phyloP scores from a whole-genome alignment of 2,888 invertebrate genomes.

The Heliconius charithonia region DNA sequence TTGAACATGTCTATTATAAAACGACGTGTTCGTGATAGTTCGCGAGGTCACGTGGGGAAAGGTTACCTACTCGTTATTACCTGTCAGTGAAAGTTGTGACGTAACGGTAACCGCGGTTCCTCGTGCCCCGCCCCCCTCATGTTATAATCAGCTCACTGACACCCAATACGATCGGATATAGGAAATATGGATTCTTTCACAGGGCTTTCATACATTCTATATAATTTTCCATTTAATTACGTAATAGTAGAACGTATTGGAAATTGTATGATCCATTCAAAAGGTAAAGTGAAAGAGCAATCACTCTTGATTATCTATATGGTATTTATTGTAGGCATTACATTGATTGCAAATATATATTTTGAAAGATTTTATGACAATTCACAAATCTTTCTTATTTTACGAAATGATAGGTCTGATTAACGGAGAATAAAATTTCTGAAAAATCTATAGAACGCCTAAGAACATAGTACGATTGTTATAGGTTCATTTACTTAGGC shows the following conservation, averaged over 20 bases:
- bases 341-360: background rate
- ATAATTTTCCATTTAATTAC: conserved; percentile 23
- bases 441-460: no score
- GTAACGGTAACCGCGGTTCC: conserved; percentile 54
- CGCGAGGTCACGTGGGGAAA: conserved; percentile 67
- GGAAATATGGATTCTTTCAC: conserved; percentile 47
- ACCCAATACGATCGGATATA: conserved; percentile 45
- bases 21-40: conserved; percentile 60
- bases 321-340: background rate
- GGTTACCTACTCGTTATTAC: conserved; percentile 57
- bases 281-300: conserved; percentile 11
- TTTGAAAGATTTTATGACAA: background rate
- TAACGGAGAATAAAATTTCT: no score
- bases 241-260: conserved; percentile 15
- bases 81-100: conserved; percentile 64
- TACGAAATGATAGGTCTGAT: background rate
- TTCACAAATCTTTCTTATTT: background rate
- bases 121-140: conserved; percentile 44
- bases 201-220: conserved; percentile 28
- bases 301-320: background rate
- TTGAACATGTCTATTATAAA: conserved; percentile 25
- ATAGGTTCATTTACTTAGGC: no score
- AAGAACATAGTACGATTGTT: no score
- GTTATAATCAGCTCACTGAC: conserved; percentile 44
- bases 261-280: background rate